Base-by-base conservation (phyloP, 2,797 vertebrate species). In the Sylvilagus floridanus region DNA sequence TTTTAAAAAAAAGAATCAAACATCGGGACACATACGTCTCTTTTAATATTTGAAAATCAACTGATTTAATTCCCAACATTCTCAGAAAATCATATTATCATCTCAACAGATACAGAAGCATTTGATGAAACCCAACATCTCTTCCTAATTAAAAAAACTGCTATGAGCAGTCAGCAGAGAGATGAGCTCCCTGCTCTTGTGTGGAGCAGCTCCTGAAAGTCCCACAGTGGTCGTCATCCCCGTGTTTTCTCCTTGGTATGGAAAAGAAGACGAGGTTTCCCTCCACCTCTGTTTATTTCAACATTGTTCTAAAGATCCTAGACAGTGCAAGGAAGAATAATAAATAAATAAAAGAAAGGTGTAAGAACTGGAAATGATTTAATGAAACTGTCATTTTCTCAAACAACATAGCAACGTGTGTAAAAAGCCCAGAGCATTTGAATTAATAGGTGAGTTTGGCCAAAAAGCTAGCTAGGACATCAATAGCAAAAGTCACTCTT, bases 261-360 rank as follows among this genome's bases (percentile, higher is more conserved):
- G 42, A 72, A 65, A 77, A 71, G 50, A 83, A 84, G 69, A 35
- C n/a, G 52, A 83, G 32, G 19, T 77, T 71, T 62, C 35, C 26
- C 21, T 21, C 7, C 14, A 8, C 9, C 17, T 65, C 28, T 22
- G 0, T 69, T 93, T 75, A 37, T 22, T 57, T 19, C 37, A 88
- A 52, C 57, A 16, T 57, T n/a, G 32, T 54, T 91, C 42, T 71
- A 4, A 69, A 88, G n/a, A 50, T 32, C 42, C 32, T 21, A 75
- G 21, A 57, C 4, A 22, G 7, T 50, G 21, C 14, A 52, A 42
- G 37, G 81, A 91, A 73, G 30, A 79, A 84, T 32, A 65, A 82
- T 73, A 88, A 83, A 84, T n/a, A 93, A 87, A 81, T 66, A 30
- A 90, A 87, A 60, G 1, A 90, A 87, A 60, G 1, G 35, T 35